Conservation (phyloP, 1,140 invertebrate genomes). For the Muscidifurax raptorellus region DNA sequence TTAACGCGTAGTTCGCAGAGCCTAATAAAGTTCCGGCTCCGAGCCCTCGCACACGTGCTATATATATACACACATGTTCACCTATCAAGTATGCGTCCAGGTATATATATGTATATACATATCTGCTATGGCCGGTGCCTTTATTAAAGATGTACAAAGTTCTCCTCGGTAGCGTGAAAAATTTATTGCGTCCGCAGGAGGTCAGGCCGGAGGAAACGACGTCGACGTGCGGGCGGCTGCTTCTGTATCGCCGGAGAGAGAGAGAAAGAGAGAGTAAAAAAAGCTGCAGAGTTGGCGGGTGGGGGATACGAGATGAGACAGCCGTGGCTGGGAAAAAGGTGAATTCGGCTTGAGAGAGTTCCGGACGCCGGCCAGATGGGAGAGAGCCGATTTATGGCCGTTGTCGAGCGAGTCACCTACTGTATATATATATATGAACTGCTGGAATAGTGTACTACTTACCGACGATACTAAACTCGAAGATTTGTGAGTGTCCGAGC, state of each 20-base stretch:
- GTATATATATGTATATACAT: too few species aligned
- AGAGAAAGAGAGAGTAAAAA: conserved; percentile 17
- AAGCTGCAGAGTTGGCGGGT: neutral
- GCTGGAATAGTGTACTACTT: neutral
- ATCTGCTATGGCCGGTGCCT: conserved; percentile 17
- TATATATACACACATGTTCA: neutral
- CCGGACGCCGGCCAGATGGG: neutral
- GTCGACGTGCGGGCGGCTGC: neutral
- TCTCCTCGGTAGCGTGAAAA: conserved; percentile 51
- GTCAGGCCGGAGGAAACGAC: neutral
- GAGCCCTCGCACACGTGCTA: neutral
- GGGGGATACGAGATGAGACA: neutral
- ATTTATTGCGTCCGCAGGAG: conserved; percentile 52
- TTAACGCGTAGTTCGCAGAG: conserved; percentile 35
- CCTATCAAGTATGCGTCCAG: conserved; percentile 19
- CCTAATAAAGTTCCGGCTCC: conserved; percentile 33
- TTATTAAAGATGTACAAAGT: conserved; percentile 59
- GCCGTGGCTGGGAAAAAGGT: neutral
- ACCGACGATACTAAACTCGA: neutral
- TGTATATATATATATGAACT: neutral
- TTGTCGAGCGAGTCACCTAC: neutral
- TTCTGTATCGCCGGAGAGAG: conserved; percentile 11
- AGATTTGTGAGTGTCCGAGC: neutral
- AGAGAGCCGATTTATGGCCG: neutral
- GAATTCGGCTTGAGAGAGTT: neutral